Evolutionary conservation across 2,888 invertebrate species (phyloP).

Genomic region (Volucella inanis): DNA sequence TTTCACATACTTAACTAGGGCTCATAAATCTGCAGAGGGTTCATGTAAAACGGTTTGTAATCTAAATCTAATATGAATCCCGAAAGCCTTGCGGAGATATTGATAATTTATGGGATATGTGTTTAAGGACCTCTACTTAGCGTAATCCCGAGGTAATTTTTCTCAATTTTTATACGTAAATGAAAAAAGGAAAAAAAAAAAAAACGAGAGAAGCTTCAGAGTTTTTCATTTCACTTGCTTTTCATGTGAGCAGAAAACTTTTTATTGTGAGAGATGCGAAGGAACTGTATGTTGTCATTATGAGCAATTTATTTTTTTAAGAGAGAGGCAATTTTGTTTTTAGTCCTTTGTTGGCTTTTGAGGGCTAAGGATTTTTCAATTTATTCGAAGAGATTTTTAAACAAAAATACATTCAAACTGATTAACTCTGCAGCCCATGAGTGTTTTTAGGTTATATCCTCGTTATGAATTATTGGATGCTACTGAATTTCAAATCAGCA

Average conservation of each 20-base stretch:
- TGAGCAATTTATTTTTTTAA: neutral
- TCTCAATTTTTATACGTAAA: constrained; percentile 45
- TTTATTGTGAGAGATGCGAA: constrained; percentile 20
- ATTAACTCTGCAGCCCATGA: too few species aligned
- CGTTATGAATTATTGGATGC: too few species aligned
- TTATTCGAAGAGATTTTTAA: too few species aligned
- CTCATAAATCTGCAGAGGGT: constrained; percentile 42
- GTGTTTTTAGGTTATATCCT: too few species aligned
- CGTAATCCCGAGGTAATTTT: constrained; percentile 55
- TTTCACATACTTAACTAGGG: constrained; percentile 37
- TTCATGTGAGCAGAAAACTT: constrained; percentile 8
- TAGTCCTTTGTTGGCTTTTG: neutral
- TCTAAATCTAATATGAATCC: constrained; percentile 61
- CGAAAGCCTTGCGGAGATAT: constrained; percentile 46
- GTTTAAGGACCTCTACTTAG: constrained; percentile 52
- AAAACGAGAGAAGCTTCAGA: neutral
- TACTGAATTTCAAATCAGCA: too few species aligned
- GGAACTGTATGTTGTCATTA: neutral
- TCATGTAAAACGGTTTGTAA: constrained; percentile 56
- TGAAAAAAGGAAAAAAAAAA: neutral
- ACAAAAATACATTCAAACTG: too few species aligned
- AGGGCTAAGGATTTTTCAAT: too few species aligned
- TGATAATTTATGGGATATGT: constrained; percentile 61
- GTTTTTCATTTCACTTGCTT: neutral
- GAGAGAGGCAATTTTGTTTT: neutral